These are phyloP conservation scores for Neolamprologus devosi DNA, from an alignment of 2,113 vertebrate genomes.

Conservation along the genomic window DNA sequence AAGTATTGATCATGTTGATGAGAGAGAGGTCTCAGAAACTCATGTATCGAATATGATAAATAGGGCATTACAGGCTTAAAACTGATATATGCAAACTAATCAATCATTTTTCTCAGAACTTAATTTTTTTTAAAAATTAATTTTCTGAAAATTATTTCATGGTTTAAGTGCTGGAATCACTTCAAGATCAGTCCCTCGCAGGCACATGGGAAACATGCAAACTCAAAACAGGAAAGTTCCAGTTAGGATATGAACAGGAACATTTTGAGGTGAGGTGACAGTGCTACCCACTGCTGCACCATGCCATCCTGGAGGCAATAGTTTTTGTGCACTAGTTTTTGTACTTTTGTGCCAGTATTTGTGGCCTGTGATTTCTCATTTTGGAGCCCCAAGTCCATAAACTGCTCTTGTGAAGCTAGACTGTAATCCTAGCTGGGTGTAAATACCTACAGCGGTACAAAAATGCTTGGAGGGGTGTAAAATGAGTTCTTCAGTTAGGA, in stretches of 20 bases:
- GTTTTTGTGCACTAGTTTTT: background rate
- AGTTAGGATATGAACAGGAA: background rate
- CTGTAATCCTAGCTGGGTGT: background rate
- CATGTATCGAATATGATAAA: background rate
- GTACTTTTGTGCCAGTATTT: background rate
- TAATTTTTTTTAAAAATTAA: rapidly evolving
- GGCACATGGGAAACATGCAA: background rate
- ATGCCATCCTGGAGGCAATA: background rate
- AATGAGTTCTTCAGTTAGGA: background rate
- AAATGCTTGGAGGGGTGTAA: background rate
- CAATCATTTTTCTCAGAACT: background rate
- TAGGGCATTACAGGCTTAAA: background rate
- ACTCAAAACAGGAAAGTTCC: background rate
- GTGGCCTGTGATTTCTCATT: background rate
- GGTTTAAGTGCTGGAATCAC: background rate
- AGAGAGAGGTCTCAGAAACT: background rate
- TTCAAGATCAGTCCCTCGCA: background rate
- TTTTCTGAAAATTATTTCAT: background rate
- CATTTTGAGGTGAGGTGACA: background rate
- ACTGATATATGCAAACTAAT: background rate
- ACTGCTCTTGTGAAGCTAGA: background rate
- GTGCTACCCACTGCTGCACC: background rate
- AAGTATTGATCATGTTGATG: background rate
- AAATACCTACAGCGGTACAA: background rate
- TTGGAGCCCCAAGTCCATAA: background rate